Evolutionary conservation across 2,113 vertebrate species (phyloP), one percentile per base, ranked within the genome.

Genomic region (Symphodus melops): DNA sequence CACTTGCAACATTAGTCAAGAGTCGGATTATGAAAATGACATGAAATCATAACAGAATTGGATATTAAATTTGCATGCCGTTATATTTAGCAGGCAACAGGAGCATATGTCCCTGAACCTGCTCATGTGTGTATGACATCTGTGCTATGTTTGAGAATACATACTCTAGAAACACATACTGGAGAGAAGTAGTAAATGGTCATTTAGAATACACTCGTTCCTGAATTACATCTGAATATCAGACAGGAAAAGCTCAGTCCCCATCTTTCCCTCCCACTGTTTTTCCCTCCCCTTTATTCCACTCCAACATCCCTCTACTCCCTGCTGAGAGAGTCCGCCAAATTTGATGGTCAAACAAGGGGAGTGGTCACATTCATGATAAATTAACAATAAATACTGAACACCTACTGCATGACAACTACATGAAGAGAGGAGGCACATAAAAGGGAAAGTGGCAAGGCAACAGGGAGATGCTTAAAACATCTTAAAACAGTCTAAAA

Each of bases 201-300:
- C 72, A 88, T 80, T 33, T 83, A 82, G 74, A 84, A 88, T 87
- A 87, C 61, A 86, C 84, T 89, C 78, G 19, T 87, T 89, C 86
- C 86, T 91, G 90, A 91, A 91, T 81, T 89, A 75, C 82, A 93
- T 92, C 92, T 93, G 92, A 93, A 93, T 93, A 92, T 93, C 92
- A 93, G 91, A 92, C 90, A 93, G 88, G 85, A 92, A 90, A 90
- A 86, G 76, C 75, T 85, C 74, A 72, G 85, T 82, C 83, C 80
- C 79, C 78, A 72, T 56, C 65, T 54, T 56, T 67, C 75, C 76
- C 78, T 56, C 83, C 78, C 82, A 17, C 12, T 44, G 17, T 39
- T 25, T 59, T 69, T 58, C 61, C 62, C 60, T 36, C 73, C 80
- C 62, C 25, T 36, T 51, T 56, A 67, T 33, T 59, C 77, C 84